A percentile compares a stretch with the other conserved stretches of the same genome.
phyloP scores from a whole-genome alignment of 2,113 vertebrate genomes.

The Trichomycterus rosablanca region DNA sequence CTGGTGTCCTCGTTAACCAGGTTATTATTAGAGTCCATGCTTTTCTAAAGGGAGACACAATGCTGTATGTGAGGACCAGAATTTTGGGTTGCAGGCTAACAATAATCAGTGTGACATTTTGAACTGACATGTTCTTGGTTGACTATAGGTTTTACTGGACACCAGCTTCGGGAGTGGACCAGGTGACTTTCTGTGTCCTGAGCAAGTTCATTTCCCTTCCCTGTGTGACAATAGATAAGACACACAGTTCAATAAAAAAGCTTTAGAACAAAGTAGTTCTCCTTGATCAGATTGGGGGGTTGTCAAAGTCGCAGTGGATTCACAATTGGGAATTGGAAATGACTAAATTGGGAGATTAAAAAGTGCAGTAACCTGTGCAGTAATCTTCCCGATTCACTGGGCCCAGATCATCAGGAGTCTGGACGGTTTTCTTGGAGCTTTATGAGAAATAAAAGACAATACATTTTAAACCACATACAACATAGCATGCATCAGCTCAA shows the following conservation, averaged over 20 bases:
- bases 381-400: too few relatives aligned
- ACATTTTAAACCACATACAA: not conserved
- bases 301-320: too few relatives aligned
- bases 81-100: too few relatives aligned
- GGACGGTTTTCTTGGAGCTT: not conserved
- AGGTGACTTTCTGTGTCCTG: not conserved
- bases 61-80: not conserved
- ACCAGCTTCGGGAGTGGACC: not conserved
- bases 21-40: conserved; percentile 25
- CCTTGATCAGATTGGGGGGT: too few relatives aligned
- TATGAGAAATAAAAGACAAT: not conserved
- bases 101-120: too few relatives aligned
- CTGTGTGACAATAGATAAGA: not conserved
- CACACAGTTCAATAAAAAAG: not conserved
- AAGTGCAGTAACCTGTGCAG: not conserved
- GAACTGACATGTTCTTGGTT: not conserved
- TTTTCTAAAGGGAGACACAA: conserved; percentile 10
- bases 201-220: not conserved
- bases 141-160: not conserved
- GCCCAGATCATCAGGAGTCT: too few relatives aligned
- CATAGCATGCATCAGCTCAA: not conserved
- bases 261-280: too few relatives aligned
- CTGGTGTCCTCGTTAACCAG: not conserved
- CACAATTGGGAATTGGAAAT: too few relatives aligned
- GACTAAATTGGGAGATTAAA: too few relatives aligned